Base-by-base conservation (phyloP, 2,113 vertebrate genomes). In the Antennarius striatus region DNA sequence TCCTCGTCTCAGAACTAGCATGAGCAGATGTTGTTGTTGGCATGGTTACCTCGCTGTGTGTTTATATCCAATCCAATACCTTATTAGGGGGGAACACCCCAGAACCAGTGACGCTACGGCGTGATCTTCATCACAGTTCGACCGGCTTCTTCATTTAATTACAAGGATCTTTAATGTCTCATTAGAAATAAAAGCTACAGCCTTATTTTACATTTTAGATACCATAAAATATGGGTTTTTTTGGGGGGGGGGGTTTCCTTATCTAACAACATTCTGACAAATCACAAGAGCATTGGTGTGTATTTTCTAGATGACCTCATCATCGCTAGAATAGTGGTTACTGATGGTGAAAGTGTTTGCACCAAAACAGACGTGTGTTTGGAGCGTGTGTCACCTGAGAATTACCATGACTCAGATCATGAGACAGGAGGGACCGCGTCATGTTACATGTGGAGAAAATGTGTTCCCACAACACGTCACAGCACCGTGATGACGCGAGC, bases 21-120 rank as follows among this genome's bases (percentile, higher is more conserved):
- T 29, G 53, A 74, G 71, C 81, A 88, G 83, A 87, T 86, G 87
- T 68, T 78, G 54, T 77, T 86, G 71, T 78, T 80, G 65, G 71
- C 46, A 59, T 69, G 46, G 65, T n/a, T 50, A 36, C 39, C 29
- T 74, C 49, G 29, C 43, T 5, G 45, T 56, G 58, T 59, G 59
- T 22, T 51, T 52, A 12, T 6, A 63, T 40, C 47, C 60, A 40
- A 54, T 29, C 63, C 49, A 65, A 63, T 63, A 56, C 42, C 65
- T 77, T 28, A 53, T 79, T 68, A 57, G 39, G 16, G 46, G 28
- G 39, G 10, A 43, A 11, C 42, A 11, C 10, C 9, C 3, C 42
- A 43, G 42, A 9, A 43, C 22, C 22, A 22, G 22, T 8, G 9
- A 12, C 1, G 42, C 6, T 6, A 40, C 5, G 39, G 10, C 3